Base-by-base conservation (phyloP, 2,797 vertebrate genomes). In the Syncerus caffer region DNA sequence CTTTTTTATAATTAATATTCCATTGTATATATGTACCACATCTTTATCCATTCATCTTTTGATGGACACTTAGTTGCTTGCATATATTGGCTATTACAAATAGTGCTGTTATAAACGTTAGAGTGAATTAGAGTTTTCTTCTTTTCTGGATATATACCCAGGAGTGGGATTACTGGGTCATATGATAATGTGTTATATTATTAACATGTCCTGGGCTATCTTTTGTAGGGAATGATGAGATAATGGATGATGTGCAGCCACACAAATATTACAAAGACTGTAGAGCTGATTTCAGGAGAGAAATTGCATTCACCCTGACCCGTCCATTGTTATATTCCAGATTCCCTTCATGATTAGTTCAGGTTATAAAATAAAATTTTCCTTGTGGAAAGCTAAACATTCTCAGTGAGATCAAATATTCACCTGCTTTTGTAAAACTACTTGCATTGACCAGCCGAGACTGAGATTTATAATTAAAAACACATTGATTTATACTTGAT, bases 341-440 rank as follows among this genome's bases (percentile, higher is more conserved):
- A 50, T 91, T 80, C 38, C 53, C 58, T 15, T 88, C 10, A 3
- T 60, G 25, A 90, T 71, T 90, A 82, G 45, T 82, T 94, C n/a
- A 76, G 29, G 25, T 90, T 90, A 58, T 84, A 58, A 80, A 88
- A 57, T 57, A 88, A 88, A 79, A 90, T 93, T 88, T 97, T 84
- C 27, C 50, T 76, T 79, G 13, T 80, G 58, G 45, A 95, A 60
- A 88, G 45, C 45, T 83, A 74, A 47, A 45, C 16, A 53, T 25
- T 85, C 80, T 80, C 55, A 60, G 13, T 78, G 57, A 57, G 38
- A 64, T 58, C 83, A 80, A 57, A 85, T 85, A 74, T 71, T 95
- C 11, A 64, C 23, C 29, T 19, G 2, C 53, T 85, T 97, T 50
- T 85, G 19, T 88, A 78, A 78, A 97, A n/a, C 67, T 85, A 13